Conservation (phyloP, 2,113 vertebrate genomes). For the Oxygymnocypris stewartii region DNA sequence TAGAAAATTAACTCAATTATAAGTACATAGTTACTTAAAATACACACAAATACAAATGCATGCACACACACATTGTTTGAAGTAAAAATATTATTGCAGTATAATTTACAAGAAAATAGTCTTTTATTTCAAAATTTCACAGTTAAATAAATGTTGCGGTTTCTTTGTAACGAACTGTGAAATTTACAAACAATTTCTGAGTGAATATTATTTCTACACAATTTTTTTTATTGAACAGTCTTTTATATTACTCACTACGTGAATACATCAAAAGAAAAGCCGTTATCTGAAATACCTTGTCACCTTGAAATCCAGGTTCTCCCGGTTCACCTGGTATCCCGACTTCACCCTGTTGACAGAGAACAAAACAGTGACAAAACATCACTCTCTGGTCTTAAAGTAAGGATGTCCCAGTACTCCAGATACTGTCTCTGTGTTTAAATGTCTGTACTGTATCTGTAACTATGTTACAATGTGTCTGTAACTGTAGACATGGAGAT, state of each 20-base stretch:
- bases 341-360: slow-evolving; percentile 81
- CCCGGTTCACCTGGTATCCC: slow-evolving; percentile 89
- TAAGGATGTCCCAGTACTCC: not conserved
- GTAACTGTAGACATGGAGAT: slow-evolving; percentile 8
- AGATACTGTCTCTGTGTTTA: not conserved
- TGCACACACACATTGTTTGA: not conserved
- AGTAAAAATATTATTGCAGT: too few relatives aligned
- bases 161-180: not conserved
- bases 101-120: not conserved
- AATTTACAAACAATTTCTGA: not conserved
- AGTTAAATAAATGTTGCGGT: not conserved
- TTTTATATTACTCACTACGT: not conserved
- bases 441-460: not conserved
- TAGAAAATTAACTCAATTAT: slow-evolving; percentile 59
- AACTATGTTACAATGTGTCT: not conserved
- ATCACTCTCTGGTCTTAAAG: slow-evolving; percentile 15
- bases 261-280: not conserved
- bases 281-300: slow-evolving; percentile 80
- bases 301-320: slow-evolving; percentile 91
- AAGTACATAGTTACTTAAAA: slow-evolving; percentile 26
- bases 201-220: not conserved
- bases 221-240: not conserved
- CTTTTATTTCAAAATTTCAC: not conserved
- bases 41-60: not conserved
- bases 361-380: slow-evolving; percentile 7